Evolutionary conservation across 2,113 vertebrate genomes (phyloP), one percentile per base, ranked within the genome.

Genomic region (Loxodonta africana): DNA sequence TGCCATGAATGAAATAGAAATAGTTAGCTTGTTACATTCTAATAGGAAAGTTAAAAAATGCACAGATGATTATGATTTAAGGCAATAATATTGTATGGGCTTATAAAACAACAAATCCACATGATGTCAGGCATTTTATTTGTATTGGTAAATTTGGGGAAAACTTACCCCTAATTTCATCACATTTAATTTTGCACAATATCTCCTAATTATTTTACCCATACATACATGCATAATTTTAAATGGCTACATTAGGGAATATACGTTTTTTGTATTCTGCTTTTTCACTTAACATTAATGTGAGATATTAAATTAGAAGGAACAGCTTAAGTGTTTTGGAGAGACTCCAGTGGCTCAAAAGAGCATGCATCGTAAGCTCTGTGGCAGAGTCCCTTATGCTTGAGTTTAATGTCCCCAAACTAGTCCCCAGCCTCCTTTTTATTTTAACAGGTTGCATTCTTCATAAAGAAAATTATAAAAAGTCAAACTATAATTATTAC

Each of bases 381-480:
- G 2, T 41, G 53, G 33, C 37, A 51, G 62, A 90, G 26, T 44
- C 41, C 30, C 21, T 60, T 33, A 37, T 74, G 37, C 9, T 81
- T n/a, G 14, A 78, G 25, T 73, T 67, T 83, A 14, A 5, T 26
- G 7, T 63, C 6, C 25, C 46, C 62, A 62, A 10, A 21, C 25
- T 48, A 28, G 10, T 18, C 17, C 69, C 33, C 30, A 5, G 33
- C 10, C 17, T 10, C 17, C 2, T 8, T 8, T 71, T 33, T 28
- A 37, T 89, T 76, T 6, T n/a, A 57, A 60, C 60, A 71, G 44
- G 1, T 57, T 96, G 11, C 28, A 63, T 86, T 89, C 48, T 57
- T 63, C 28, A 96, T 41, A 30, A 74, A 57, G 71, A 91, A 93
- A 44, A 93, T 18, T 89, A 57, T 95, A 33, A 76, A 87, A 67